Base-by-base conservation (phyloP, 2,888 invertebrate genomes). In the Neoitamus cyanurus region DNA sequence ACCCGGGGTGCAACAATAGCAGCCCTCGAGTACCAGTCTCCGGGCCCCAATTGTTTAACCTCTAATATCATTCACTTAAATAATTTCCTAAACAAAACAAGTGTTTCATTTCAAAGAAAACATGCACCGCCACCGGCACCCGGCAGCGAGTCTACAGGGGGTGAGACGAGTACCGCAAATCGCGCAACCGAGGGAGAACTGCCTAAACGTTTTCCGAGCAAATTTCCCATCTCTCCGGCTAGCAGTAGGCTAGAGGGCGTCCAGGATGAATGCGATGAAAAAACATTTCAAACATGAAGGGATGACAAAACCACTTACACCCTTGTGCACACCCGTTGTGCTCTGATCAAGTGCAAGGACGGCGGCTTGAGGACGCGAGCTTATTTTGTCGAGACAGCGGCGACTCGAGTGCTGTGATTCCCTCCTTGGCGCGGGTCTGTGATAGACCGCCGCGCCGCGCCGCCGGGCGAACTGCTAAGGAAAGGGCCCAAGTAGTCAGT, bases 301-400 rank as follows among this genome's bases (percentile, higher is more conserved):
- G 87, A 87, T 87, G 87, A 86, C 87, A 87, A 87, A 87, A 87
- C 87, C 87, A 87, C 87, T 87, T 87, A 85, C 87, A 86, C 85
- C 86, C 85, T 85, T 85, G 75, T 68, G 68, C 77, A 42, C 83
- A 84, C 85, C 83, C 85, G 83, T 84, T 46, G 83, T 48, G 75
- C 36, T 34, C 9, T 48, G 68, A 77, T 69, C 68, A 84, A 84
- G 84, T 84, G 46, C 72, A 46, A 31, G 31, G 42, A 15, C 37
- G 30, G 28, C 20, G 34, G 75, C 30, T 37, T 48, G 42, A 48
- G 83, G 72, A 73, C 30, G 30, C 36, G 58, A 58, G 75, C 68
- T 84, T 36, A 73, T 73, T 73, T 34, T 77, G 75, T 77, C 20
- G 30, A n/a, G 69, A 69, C 84, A 84, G 46, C 2, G 37, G 0